Evolutionary conservation across 2,113 vertebrate genomes (phyloP).

Genomic region (Hyla sarda): DNA sequence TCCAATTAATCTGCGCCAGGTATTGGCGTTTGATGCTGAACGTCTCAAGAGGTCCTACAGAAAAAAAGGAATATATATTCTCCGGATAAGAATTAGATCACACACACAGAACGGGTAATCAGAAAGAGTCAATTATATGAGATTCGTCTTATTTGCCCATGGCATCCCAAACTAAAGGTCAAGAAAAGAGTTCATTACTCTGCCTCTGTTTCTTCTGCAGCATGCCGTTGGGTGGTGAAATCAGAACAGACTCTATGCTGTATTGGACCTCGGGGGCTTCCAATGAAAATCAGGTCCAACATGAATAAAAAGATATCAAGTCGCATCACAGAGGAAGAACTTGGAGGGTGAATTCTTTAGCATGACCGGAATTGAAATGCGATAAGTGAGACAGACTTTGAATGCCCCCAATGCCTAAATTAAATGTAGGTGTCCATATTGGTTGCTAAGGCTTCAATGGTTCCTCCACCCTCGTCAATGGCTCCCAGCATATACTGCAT

Average conservation of each 20-base stretch:
- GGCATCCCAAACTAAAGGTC: constrained; percentile 33
- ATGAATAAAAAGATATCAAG: neutral
- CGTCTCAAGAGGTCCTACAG: neutral
- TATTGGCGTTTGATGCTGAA: neutral
- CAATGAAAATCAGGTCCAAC: neutral
- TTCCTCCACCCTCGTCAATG: neutral
- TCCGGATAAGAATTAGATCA: constrained; percentile 28
- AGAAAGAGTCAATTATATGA: constrained; percentile 46
- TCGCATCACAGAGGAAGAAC: neutral
- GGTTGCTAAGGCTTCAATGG: neutral
- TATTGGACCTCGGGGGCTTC: neutral
- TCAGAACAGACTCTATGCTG: neutral
- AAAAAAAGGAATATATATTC: neutral
- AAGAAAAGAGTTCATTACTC: constrained; percentile 33
- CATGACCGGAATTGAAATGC: neutral
- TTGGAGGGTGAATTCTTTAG: neutral
- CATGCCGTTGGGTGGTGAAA: neutral
- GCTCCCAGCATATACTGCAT: neutral
- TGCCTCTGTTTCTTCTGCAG: neutral
- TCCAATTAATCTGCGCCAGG: constrained; percentile 22
- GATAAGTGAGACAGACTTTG: neutral
- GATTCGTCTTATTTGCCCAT: neutral
- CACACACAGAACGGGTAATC: constrained; percentile 7
- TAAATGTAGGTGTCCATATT: neutral
- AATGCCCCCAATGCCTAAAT: neutral